Evolutionary conservation across 2,113 vertebrate species (phyloP).

Genomic region (Campylomormyrus tamandua): DNA sequence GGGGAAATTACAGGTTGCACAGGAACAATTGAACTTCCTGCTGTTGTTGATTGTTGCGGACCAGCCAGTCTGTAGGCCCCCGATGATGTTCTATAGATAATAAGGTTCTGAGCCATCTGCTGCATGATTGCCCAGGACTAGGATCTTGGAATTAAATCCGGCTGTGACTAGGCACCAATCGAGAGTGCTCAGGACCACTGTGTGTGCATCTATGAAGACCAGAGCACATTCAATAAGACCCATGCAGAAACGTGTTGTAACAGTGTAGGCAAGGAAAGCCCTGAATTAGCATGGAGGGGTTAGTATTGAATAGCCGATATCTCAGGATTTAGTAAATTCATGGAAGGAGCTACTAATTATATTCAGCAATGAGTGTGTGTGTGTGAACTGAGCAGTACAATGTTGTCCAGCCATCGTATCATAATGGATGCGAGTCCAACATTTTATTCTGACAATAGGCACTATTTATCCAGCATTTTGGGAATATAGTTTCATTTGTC

Average conservation of each 20-base stretch:
- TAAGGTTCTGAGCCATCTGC: background rate
- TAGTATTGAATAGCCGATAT: background rate
- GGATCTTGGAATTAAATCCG: background rate
- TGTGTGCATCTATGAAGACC: background rate
- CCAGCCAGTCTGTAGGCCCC: background rate
- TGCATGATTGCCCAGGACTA: background rate
- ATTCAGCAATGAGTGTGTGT: background rate
- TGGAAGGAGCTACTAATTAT: background rate
- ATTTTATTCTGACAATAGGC: background rate
- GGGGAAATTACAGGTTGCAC: background rate
- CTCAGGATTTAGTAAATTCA: background rate
- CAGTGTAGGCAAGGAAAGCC: background rate
- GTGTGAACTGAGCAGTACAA: background rate
- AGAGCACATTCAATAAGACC: background rate
- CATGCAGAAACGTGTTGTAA: background rate
- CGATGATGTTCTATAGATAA: slow-evolving; percentile 4
- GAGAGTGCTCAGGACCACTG: background rate
- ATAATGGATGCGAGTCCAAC: background rate
- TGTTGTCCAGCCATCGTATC: background rate
- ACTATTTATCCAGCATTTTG: background rate
- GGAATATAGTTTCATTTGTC: background rate
- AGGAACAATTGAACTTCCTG: background rate
- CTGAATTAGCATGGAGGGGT: background rate
- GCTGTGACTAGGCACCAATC: background rate
- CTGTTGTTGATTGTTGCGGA: background rate